Conservation (phyloP, 2,113 vertebrate genomes). For the Brachyistius frenatus region DNA sequence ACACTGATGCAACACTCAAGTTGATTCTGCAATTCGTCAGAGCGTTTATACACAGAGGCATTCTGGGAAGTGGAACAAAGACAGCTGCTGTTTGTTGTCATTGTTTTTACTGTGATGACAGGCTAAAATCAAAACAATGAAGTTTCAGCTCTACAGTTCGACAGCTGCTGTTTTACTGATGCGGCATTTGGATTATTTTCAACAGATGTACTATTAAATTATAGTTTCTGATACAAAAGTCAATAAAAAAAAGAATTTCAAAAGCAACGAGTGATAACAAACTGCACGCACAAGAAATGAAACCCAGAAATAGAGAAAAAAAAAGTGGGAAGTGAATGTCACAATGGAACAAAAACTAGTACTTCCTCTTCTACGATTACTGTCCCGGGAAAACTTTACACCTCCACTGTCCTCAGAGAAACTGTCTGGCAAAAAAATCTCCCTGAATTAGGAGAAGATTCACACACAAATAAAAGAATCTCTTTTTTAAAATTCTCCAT, state of each 20-base stretch:
- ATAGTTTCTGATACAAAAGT: background rate
- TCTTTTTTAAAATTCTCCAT: no score
- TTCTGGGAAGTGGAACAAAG: constrained; percentile 15
- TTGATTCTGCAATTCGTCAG: background rate
- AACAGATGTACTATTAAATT: background rate
- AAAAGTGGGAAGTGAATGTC: background rate
- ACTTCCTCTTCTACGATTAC: no score
- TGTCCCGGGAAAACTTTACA: no score
- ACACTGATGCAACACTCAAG: constrained; percentile 6
- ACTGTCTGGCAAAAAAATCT: no score
- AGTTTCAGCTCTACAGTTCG: no score
- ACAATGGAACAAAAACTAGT: no score
- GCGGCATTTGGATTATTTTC: background rate
- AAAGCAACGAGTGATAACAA: no score
- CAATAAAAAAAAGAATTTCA: background rate
- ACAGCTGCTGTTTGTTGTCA: background rate
- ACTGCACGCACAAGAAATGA: background rate
- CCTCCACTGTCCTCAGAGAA: no score
- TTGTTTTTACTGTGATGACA: no score
- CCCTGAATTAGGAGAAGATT: no score
- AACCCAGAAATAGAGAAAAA: background rate
- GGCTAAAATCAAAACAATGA: no score
- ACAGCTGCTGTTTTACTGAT: background rate
- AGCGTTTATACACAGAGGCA: background rate
- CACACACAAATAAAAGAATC: no score